Conservation (phyloP, 2,888 invertebrate genomes). For the Cheilosia urbana region DNA sequence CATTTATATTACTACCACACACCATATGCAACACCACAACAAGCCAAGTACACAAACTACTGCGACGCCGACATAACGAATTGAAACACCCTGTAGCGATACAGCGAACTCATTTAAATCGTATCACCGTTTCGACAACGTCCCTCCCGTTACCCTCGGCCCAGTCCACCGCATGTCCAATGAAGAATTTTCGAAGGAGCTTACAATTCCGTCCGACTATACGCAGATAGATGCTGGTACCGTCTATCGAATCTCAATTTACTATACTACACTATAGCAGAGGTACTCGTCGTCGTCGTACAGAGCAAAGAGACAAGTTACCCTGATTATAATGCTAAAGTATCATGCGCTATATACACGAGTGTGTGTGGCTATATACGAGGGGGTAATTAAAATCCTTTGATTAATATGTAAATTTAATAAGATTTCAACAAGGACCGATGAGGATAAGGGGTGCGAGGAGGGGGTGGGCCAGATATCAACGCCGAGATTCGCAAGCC, state of each 20-base stretch:
- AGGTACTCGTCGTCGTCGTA: conserved; percentile 18
- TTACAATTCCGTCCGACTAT: conserved; percentile 45
- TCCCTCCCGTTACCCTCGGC: not conserved
- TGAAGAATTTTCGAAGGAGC: conserved; percentile 59
- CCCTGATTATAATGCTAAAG: conserved; percentile 75
- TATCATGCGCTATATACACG: conserved; percentile 50
- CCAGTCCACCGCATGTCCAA: not conserved
- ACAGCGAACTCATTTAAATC: conserved; percentile 70
- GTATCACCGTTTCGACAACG: conserved; percentile 47
- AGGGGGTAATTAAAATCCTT: conserved; percentile 77
- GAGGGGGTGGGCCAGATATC: conserved; percentile 51
- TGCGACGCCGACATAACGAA: conserved; percentile 51
- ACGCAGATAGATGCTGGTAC: conserved; percentile 51
- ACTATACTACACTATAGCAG: conserved; percentile 33
- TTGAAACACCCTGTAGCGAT: conserved; percentile 67
- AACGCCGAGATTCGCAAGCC: conserved; percentile 59
- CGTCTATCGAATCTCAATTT: conserved; percentile 73
- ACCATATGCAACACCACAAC: conserved; percentile 43
- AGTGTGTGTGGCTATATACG: conserved; percentile 50
- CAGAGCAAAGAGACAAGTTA: conserved; percentile 72
- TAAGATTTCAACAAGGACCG: conserved; percentile 74
- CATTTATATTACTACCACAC: conserved; percentile 48
- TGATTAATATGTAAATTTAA: conserved; percentile 78
- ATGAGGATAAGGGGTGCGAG: conserved; percentile 38
- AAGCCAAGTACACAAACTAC: conserved; percentile 11